Evolutionary conservation across 2,113 vertebrate genomes (phyloP), one percentile per base, ranked within the genome.

Genomic region (Tapirus terrestris): DNA sequence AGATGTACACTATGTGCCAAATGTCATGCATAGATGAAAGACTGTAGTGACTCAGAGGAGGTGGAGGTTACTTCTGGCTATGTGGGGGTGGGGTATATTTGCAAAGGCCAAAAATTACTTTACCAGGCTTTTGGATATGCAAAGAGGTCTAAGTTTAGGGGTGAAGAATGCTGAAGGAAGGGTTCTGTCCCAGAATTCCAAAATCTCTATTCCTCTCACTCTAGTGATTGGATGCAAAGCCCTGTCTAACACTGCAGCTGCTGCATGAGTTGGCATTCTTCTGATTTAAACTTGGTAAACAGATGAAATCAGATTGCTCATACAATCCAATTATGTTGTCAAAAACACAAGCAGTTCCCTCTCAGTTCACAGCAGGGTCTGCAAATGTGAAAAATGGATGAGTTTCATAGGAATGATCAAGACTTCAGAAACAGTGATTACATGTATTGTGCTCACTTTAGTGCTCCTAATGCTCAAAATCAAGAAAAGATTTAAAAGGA

Each of bases 201-300:
- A 88, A 80, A 70, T 72, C 73, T 48, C 65, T 83, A 17, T 43
- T 84, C 21, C 13, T 96, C 65, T 92, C 61, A 63, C 31, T 56
- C 18, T 31, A 88, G 51, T 51, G 72, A 87, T 39, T 87, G 27
- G 73, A 68, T 80, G 36, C 67, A 51, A 80, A 89, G 39, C 83
- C 60, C 20, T 48, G 36, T 72, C 83, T 81, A 86, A 56, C 18
- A 56, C 33, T 65, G 68, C 45, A 79, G 63, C 51, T 84, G 77
- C 11, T 77, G 79, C 61, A 89, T 96, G 94, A 96, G 83, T 3
- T 92, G 80, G 89, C 92, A 89, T 91, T 93, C 63, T 86, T 61
- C 93, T 98, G 73, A 96, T 91, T 94, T 95, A 93, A 87, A 70
- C 27, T 36, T 48, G 72, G 80, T 33, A 31, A 91, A 87, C 68